Conservation (phyloP, 1,140 invertebrate species). For the Dicyema japonicum region DNA sequence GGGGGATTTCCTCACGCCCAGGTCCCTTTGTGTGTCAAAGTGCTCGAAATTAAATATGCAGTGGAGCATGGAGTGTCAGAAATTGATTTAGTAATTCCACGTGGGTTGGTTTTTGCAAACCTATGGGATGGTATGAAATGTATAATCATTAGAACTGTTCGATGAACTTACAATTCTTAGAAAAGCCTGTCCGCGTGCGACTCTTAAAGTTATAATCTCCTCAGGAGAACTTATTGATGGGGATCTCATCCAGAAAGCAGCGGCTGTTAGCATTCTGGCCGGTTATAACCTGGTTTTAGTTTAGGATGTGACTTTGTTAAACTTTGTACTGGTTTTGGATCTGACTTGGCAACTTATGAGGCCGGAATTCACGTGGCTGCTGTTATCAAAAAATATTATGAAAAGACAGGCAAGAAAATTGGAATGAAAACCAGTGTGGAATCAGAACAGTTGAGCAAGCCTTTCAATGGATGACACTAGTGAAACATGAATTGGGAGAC, state of each 20-base stretch:
- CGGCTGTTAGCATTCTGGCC: too few relatives aligned
- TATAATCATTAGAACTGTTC: too few relatives aligned
- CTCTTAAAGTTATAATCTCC: too few relatives aligned
- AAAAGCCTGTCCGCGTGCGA: too few relatives aligned
- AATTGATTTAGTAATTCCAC: slow-evolving; percentile 79
- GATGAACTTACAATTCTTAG: too few relatives aligned
- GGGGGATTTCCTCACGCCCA: slow-evolving; percentile 76
- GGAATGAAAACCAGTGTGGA: slow-evolving; percentile 82
- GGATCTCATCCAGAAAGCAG: too few relatives aligned
- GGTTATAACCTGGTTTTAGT: too few relatives aligned
- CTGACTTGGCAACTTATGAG: slow-evolving; percentile 63
- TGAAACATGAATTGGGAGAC: slow-evolving; percentile 47
- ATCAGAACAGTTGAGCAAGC: slow-evolving; percentile 53
- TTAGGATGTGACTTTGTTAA: slow-evolving; percentile 73
- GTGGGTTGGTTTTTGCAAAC: slow-evolving; percentile 49
- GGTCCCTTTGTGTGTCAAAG: slow-evolving; percentile 38
- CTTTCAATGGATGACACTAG: slow-evolving; percentile 45
- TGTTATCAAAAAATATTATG: slow-evolving; percentile 52
- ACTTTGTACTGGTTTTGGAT: slow-evolving; percentile 88
- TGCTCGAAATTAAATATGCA: slow-evolving; percentile 48
- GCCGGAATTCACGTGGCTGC: too few relatives aligned
- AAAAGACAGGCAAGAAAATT: slow-evolving; percentile 37
- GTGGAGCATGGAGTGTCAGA: slow-evolving; percentile 50
- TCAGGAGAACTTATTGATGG: too few relatives aligned
- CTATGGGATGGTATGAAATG: too few relatives aligned